phyloP scores from a whole-genome alignment of 1,140 invertebrate genomes.

The Mactra quadrangularis region DNA sequence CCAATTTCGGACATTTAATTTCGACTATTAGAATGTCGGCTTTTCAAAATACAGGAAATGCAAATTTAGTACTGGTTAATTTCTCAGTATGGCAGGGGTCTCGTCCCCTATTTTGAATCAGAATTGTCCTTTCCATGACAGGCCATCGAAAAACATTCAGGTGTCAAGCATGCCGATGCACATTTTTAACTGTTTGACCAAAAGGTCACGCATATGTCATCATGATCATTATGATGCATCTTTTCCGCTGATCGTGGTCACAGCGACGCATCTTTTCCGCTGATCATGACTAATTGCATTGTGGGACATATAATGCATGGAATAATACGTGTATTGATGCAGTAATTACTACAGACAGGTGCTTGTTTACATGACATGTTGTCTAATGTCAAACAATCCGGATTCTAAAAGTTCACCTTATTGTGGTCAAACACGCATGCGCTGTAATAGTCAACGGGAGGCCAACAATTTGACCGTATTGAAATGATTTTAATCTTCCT shows the following conservation, averaged over 20 bases:
- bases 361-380: constrained; percentile 32
- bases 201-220: constrained; percentile 35
- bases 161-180: constrained; percentile 48
- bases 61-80: constrained; percentile 17
- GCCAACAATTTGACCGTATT: no score
- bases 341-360: constrained; percentile 19
- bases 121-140: constrained; percentile 9
- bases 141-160: not conserved
- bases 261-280: not conserved
- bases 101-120: constrained; percentile 1
- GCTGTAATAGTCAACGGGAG: no score
- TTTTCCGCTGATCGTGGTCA: no score
- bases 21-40: no score
- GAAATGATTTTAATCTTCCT: no score
- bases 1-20: no score
- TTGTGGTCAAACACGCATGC: no score
- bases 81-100: not conserved
- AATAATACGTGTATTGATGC: constrained; percentile 34
- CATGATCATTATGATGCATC: constrained; percentile 23
- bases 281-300: constrained; percentile 37
- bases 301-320: constrained; percentile 18
- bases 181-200: constrained; percentile 34
- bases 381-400: no score
- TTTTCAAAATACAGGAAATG: constrained; percentile 9
- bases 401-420: no score